These are phyloP conservation scores for Sepiola atlantica DNA, from an alignment of 2,888 invertebrate species.

Conservation along the genomic window DNA sequence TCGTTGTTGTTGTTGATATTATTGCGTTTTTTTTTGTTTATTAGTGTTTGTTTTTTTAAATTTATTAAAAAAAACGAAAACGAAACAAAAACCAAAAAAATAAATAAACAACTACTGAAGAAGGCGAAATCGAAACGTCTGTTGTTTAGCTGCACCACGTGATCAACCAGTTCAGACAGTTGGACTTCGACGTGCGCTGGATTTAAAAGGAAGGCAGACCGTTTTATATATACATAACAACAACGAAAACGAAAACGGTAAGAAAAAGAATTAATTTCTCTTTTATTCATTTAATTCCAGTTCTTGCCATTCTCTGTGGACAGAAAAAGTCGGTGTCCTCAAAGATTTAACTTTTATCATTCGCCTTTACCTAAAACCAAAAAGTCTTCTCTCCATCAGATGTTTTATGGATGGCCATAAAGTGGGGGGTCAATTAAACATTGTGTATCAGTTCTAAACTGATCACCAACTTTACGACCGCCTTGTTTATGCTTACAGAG, in stretches of 20 bases:
- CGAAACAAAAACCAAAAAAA: too few relatives aligned
- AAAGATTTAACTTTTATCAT: background rate
- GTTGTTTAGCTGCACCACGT: conserved; percentile 23
- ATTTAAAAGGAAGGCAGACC: conserved; percentile 24
- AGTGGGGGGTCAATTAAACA: background rate
- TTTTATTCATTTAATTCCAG: background rate
- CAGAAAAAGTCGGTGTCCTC: background rate
- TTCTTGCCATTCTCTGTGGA: background rate
- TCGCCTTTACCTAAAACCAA: background rate
- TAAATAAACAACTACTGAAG: too few relatives aligned
- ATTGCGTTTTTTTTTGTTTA: background rate
- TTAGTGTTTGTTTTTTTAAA: too few relatives aligned
- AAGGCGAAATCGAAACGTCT: background rate
- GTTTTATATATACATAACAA: background rate
- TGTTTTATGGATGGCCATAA: background rate
- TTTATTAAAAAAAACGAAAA: too few relatives aligned
- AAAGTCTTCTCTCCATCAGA: background rate
- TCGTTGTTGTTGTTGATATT: background rate
- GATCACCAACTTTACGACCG: background rate
- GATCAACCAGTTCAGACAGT: background rate
- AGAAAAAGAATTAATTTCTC: background rate
- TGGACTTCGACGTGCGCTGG: conserved; percentile 20
- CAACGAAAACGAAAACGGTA: background rate
- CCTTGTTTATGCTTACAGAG: background rate
- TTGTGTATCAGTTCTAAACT: background rate